phyloP scores from a whole-genome alignment of 2,888 invertebrate genomes.

The Idaea biselata region DNA sequence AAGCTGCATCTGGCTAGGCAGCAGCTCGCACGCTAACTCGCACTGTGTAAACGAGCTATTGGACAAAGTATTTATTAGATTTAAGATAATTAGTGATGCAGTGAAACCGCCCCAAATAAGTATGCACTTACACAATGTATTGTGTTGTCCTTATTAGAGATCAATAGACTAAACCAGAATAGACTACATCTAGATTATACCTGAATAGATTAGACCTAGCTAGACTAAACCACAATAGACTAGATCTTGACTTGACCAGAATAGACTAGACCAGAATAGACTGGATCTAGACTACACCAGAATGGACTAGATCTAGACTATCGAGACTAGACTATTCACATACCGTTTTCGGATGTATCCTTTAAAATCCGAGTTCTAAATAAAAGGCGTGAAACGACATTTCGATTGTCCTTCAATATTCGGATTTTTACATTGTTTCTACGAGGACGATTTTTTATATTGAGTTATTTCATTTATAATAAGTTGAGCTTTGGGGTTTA shows the following conservation, averaged over 20 bases:
- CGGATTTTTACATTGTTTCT: neutral
- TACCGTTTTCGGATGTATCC: conserved; percentile 47
- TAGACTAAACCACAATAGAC: neutral
- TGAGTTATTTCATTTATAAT: too few relatives aligned
- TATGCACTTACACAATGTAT: conserved; percentile 26
- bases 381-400: neutral
- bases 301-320: too few relatives aligned
- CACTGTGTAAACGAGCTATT: too few relatives aligned
- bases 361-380: neutral
- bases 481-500: too few relatives aligned
- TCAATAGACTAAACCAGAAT: neutral
- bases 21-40: too few relatives aligned
- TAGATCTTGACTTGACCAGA: neutral
- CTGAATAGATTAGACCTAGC: too few relatives aligned
- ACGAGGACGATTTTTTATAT: too few relatives aligned
- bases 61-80: neutral
- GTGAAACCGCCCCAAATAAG: conserved; percentile 48
- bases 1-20: too few relatives aligned
- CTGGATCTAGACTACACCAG: too few relatives aligned
- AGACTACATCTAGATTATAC: too few relatives aligned
- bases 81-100: neutral
- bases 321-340: conserved; percentile 13
- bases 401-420: neutral
- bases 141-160: conserved; percentile 25
- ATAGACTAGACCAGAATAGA: neutral